phyloP scores from a whole-genome alignment of 1,140 invertebrate species.

The Drosophila lacertosa region DNA sequence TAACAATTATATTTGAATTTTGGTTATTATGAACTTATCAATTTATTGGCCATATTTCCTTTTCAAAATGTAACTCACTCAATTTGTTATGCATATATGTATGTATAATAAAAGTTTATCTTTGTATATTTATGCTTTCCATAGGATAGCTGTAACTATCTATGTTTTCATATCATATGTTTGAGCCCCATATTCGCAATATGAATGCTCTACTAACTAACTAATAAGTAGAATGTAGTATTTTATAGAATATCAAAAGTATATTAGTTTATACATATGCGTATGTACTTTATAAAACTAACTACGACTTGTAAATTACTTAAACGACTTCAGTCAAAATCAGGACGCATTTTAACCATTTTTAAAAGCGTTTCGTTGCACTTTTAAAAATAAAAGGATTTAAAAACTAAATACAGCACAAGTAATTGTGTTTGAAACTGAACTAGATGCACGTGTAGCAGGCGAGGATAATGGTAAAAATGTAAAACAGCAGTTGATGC shows the following conservation, averaged over 20 bases:
- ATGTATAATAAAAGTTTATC: slow-evolving; percentile 25
- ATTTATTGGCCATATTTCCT: slow-evolving; percentile 8
- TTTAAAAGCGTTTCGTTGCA: slow-evolving; percentile 75
- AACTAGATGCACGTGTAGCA: slow-evolving; percentile 64
- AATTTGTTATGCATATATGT: slow-evolving; percentile 22
- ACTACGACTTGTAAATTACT: slow-evolving; percentile 43
- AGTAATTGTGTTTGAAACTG: slow-evolving; percentile 67
- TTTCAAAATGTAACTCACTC: slow-evolving; percentile 21
- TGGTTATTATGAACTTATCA: slow-evolving; percentile 33
- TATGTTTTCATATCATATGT: slow-evolving; percentile 37
- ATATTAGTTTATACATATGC: slow-evolving; percentile 32
- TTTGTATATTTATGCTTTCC: slow-evolving; percentile 45
- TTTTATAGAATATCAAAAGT: slow-evolving; percentile 61
- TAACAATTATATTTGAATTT: slow-evolving; percentile 10
- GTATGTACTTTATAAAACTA: slow-evolving; percentile 37
- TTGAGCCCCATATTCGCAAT: slow-evolving; percentile 21
- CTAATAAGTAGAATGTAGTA: slow-evolving; percentile 44
- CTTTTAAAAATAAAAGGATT: slow-evolving; percentile 37
- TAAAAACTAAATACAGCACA: slow-evolving; percentile 69
- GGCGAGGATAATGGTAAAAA: slow-evolving; percentile 30
- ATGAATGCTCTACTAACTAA: slow-evolving; percentile 50
- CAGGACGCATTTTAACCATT: slow-evolving; percentile 64
- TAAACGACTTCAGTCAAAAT: slow-evolving; percentile 76
- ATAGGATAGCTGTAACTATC: slow-evolving; percentile 39
- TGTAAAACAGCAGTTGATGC: neutral